Evolutionary conservation across 2,113 vertebrate species (phyloP), one percentile per base, ranked within the genome.

Genomic region (Silurus glanis): DNA sequence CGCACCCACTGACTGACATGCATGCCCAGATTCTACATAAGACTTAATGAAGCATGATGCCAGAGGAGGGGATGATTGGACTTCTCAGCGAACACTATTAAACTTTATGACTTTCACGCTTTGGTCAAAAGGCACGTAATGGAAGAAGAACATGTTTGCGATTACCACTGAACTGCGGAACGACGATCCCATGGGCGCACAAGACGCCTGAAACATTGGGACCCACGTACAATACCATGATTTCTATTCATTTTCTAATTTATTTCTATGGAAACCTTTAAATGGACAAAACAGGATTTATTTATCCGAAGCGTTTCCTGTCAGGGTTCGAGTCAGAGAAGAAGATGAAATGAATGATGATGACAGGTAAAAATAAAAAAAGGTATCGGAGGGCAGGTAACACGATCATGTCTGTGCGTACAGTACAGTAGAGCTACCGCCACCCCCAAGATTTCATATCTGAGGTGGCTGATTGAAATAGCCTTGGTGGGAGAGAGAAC

Each of bases 71-170:
- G 80, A 87, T 80, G 74, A 80, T 80, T 85, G 83, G 85, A 83
- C 86, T 86, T 87, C 85, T 37, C 69, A 81, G 80, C 66, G 88
- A 87, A 82, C 79, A 80, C 83, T 82, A 86, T 86, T 87, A 89
- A 86, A 86, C 84, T 86, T 85, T 87, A 87, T 87, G 88, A 89
- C 88, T 89, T 89, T 87, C 88, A 87, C 83, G 83, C 74, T 89
- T 67, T 69, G 56, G 59, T 86, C 79, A 67, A 85, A 80, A 86
- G 85, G 74, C 83, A 87, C 62, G 66, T 89, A 81, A 87, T 67
- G 74, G 83, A 89, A 89, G 88, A 83, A 64, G 86, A 89, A 86
- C 88, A 86, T 83, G 83, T 83, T 85, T 87, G 75, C 78, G 67
- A 84, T 84, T 74, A 59, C 55, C 67, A 69, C 53, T 72, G 72